phyloP scores from a whole-genome alignment of 2,113 vertebrate genomes.

The Misgurnus mizolepis region DNA sequence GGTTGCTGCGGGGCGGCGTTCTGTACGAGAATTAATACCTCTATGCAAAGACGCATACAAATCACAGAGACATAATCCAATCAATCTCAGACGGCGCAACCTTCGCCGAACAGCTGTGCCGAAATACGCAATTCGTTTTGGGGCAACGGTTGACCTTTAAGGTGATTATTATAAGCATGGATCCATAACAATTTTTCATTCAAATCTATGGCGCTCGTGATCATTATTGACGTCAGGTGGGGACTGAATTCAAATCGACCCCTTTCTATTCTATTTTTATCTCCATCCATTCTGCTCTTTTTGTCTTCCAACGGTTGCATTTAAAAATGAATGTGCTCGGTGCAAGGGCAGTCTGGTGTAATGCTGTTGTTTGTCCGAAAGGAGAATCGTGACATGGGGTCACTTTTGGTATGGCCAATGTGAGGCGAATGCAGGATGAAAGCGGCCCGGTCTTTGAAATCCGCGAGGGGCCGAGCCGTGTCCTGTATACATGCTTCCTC shows the following conservation, averaged over 20 bases:
- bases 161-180: slow-evolving; percentile 31
- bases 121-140: slow-evolving; percentile 11
- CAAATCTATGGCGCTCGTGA: slow-evolving; percentile 1
- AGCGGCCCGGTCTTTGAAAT: slow-evolving; percentile 40
- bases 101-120: not conserved
- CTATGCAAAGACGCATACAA: not conserved
- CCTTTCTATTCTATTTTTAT: not conserved
- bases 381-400: slow-evolving; percentile 35
- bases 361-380: slow-evolving; percentile 36
- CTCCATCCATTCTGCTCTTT: not conserved
- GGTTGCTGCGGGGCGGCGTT: not conserved
- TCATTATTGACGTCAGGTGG: slow-evolving; percentile 19
- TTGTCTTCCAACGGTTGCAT: slow-evolving; percentile 16
- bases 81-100: slow-evolving; percentile 5
- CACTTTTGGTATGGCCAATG: slow-evolving; percentile 25
- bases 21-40: slow-evolving; percentile 37
- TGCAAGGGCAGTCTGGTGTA: slow-evolving; percentile 25
- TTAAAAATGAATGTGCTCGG: slow-evolving; percentile 37
- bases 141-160: slow-evolving; percentile 27
- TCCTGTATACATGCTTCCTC: slow-evolving; percentile 18
- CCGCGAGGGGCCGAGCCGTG: slow-evolving; percentile 3
- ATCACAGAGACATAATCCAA: slow-evolving; percentile 18
- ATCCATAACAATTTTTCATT: slow-evolving; percentile 19
- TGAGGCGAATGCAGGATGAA: slow-evolving; percentile 32
- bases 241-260: not conserved